Conservation (phyloP, 2,888 invertebrate genomes). For the Atethmia centrago region DNA sequence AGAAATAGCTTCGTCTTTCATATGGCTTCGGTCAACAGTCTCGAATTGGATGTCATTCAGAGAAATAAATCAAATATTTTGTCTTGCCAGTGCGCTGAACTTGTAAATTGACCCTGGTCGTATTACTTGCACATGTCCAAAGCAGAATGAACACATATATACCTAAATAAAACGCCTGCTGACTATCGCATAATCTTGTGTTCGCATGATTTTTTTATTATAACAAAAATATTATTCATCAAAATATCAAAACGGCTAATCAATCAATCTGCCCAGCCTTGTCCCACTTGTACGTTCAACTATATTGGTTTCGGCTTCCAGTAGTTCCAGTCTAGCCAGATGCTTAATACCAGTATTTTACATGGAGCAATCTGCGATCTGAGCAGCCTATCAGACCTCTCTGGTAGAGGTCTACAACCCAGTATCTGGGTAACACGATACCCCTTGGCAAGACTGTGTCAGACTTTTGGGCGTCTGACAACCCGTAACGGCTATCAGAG, state of each 20-base stretch:
- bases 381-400: background rate
- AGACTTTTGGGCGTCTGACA: background rate
- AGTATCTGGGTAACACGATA: background rate
- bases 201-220: background rate
- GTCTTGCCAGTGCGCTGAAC: constrained; percentile 32
- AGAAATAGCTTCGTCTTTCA: constrained; percentile 17
- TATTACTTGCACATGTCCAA: background rate
- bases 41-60: constrained; percentile 14
- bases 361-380: background rate
- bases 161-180: background rate
- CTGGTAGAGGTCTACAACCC: background rate
- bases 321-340: background rate
- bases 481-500: background rate
- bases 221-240: background rate
- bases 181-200: background rate
- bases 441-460: background rate
- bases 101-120: constrained; percentile 5
- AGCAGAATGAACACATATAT: background rate
- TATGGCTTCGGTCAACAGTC: constrained; percentile 37
- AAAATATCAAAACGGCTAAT: background rate
- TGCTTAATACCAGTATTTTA: background rate
- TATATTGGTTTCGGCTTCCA: background rate
- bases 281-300: too few species aligned
- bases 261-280: background rate
- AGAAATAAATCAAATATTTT: background rate